Conservation (phyloP, 2,113 vertebrate genomes). For the Lucifuga dentata region DNA sequence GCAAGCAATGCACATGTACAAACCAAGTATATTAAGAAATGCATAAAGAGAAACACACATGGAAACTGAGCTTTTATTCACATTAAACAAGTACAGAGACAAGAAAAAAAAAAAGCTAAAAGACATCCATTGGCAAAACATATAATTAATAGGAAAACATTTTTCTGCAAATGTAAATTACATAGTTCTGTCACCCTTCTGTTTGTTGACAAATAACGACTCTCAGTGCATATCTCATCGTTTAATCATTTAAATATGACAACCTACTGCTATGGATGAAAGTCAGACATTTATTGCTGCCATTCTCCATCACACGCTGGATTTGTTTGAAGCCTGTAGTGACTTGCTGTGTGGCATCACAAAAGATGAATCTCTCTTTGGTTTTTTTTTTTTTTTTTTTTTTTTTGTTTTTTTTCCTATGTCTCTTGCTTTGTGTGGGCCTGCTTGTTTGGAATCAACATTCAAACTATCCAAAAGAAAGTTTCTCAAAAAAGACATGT, state of each 20-base stretch:
- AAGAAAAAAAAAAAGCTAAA: neutral
- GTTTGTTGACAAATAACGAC: neutral
- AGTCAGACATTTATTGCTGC: too few species aligned
- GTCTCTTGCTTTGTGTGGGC: constrained; percentile 6
- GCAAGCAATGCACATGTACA: constrained; percentile 1
- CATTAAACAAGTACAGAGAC: constrained; percentile 2
- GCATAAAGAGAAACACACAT: constrained; percentile 10
- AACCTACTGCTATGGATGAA: neutral
- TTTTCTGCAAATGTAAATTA: neutral
- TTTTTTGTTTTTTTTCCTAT: neutral
- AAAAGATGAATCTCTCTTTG: neutral
- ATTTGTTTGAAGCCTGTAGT: constrained; percentile 4
- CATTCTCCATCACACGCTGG: neutral
- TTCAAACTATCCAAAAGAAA: constrained; percentile 1
- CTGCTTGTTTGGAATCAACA: constrained; percentile 26
- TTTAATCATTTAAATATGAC: constrained; percentile 36
- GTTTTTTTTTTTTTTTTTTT: neutral
- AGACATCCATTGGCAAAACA: neutral
- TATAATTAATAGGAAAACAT: neutral
- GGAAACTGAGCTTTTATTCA: neutral
- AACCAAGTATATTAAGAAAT: neutral
- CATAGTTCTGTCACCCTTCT: neutral
- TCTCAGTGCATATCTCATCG: neutral
- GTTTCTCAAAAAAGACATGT: neutral
- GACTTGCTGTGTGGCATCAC: neutral